A percentile compares a stretch with the other conserved stretches of the same genome.
Conservation (phyloP, 1,140 invertebrate genomes). For the Manduca sexta region DNA sequence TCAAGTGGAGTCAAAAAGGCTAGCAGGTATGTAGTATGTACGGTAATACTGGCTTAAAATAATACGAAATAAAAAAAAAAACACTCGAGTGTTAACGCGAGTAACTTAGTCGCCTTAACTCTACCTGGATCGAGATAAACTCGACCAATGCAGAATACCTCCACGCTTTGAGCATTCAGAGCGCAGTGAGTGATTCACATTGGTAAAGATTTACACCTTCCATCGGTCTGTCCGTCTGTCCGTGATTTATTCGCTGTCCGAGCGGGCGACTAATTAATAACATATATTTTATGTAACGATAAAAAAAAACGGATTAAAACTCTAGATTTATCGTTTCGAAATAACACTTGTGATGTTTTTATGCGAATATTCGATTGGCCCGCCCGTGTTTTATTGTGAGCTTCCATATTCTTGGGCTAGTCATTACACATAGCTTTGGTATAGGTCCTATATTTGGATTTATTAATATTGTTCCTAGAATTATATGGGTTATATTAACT, state of each 20-base stretch:
- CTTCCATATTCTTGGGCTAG: no score
- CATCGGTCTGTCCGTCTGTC: slow-evolving; percentile 20
- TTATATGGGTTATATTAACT: no score
- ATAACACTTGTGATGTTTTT: not conserved
- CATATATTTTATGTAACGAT: slow-evolving; percentile 23
- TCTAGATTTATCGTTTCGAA: not conserved
- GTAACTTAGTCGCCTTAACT: no score
- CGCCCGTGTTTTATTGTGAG: no score
- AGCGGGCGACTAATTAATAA: slow-evolving; percentile 37
- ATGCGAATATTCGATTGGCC: not conserved
- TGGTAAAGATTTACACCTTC: slow-evolving; percentile 41
- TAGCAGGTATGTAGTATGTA: no score
- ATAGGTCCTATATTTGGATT: no score
- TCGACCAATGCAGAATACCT: slow-evolving; percentile 11
- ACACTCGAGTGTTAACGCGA: no score
- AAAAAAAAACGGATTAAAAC: not conserved
- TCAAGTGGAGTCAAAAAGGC: no score
- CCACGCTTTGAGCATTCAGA: slow-evolving; percentile 7
- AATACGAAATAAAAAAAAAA: no score
- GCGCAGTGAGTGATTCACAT: slow-evolving; percentile 33
- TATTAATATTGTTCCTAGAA: no score
- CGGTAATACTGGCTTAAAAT: no score
- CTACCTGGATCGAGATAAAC: not conserved
- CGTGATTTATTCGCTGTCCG: slow-evolving; percentile 37
- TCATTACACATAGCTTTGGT: no score